A percentile compares a stretch with the other conserved stretches of the same genome.
Evolutionary conservation across 2,888 invertebrate species (phyloP).

Genomic region (Pollenia griseotomentosa): DNA sequence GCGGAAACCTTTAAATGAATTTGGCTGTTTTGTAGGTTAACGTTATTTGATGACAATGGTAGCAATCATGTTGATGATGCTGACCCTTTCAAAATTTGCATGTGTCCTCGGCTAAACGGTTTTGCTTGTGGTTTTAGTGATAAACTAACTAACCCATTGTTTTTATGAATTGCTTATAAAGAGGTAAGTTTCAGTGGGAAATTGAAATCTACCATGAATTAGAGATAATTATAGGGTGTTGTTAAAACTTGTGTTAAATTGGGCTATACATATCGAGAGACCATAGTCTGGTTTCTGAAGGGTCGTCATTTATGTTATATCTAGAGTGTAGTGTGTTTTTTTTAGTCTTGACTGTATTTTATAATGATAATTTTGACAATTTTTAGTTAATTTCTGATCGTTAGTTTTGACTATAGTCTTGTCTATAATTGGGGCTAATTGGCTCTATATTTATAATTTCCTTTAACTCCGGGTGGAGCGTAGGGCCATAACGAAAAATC

Average conservation of each 20-base stretch:
- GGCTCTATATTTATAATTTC: no score
- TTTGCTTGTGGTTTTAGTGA: background rate
- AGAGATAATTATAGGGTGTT: background rate
- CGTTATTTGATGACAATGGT: background rate
- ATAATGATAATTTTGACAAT: no score
- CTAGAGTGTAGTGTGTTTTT: no score
- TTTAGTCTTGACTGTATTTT: no score
- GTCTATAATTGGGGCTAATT: no score
- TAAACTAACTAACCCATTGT: background rate
- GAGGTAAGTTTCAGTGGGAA: background rate
- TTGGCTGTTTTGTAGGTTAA: background rate
- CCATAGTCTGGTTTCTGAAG: background rate
- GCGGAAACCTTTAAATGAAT: conserved; percentile 32
- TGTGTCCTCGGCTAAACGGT: background rate
- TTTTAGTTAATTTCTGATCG: no score
- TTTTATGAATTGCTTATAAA: background rate
- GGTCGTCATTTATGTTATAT: no score
- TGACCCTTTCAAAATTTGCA: conserved; percentile 10
- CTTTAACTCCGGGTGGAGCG: no score
- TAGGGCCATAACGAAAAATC: no score
- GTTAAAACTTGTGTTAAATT: background rate
- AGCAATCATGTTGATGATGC: conserved; percentile 7
- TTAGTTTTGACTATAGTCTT: no score
- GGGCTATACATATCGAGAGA: background rate
- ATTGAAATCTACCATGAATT: background rate